Evolutionary conservation across 2,113 vertebrate genomes (phyloP), one percentile per base, ranked within the genome.

Genomic region (Dasyurus viverrinus): DNA sequence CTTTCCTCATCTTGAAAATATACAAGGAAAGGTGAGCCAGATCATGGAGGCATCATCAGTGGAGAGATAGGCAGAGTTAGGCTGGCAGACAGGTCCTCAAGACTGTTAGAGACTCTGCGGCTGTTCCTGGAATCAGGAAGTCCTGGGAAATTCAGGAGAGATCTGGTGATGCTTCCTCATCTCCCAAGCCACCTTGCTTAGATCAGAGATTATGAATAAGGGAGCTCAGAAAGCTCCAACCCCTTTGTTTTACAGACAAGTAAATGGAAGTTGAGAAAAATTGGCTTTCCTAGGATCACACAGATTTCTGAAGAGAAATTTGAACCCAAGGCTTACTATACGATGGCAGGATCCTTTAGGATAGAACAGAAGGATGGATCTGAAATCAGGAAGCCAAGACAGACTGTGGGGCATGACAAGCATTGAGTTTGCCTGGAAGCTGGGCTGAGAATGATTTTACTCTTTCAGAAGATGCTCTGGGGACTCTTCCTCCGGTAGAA

Each of bases 401-500:
- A 1, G 60, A 76, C 93, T n/a, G n/a, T 2, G 90, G n/a, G 68
- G n/a, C n/a, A 84, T 42, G 68, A 84, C 68, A 84, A 84, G 68
- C 68, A 84, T 84, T 2, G 10, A 91, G 93, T 30, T 53, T 10
- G 76, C 54, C 60, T 84, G 53, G 10, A 90, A 95, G 68, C 92
- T 24, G 68, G 94, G 90, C 54, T 30, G 95, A 8, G 23, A 52
- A 93, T 55, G 93, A 42, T 93, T 42, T 52, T 53, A 46, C 91
- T 54, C 30, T 84, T 23, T 30, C 57, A 19, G 95, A 91, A 9
- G 8, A 36, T 92, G 96, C 96, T 91, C 93, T 89, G 93, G 96
- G 96, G 92, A 96, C 93, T 92, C 95, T 91, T 96, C 94, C 96
- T 94, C 96, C 92, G 93, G 91, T 91, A 94, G 97, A 94, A 50